Evolutionary conservation across 1,140 invertebrate genomes (phyloP), one percentile per base, ranked within the genome.

Genomic region (Drosophila triauraria): DNA sequence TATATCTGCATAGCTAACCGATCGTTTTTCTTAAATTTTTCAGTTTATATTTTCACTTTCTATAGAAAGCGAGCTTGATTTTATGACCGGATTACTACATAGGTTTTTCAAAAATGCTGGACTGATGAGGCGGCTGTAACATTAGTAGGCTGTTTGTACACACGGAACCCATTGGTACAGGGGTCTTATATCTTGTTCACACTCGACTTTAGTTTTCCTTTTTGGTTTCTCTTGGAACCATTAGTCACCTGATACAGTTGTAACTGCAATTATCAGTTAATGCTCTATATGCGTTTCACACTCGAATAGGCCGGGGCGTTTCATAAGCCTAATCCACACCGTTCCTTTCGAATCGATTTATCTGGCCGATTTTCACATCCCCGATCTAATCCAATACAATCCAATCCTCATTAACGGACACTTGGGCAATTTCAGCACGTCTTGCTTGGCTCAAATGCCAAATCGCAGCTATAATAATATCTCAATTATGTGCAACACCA

Each of bases 341-440:
- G 35, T 32, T 58, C 43, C 35, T 35, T 58, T 48, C 42, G 23
- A 65, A 56, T 65, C 53, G 67, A 57, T 71, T 74, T 47, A 72
- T 74, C 54, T 60, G 50, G 0, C 17, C 30, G 54, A 70, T 80
- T 79, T 43, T 57, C 53, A n/a, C 56, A 69, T 59, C 58, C 43
- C 27, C 35, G 38, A 51, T 70, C 35, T 57, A 58, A 60, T 30
- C 62, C 47, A 15, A 25, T 2, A 42, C 61, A 70, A 56, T 57
- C 58, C 47, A 67, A 76, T 78, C 54, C 46, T 87, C 81, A 87
- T 87, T 87, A 88, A 60, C 43, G 42, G 63, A 67, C 77, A 80
- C 74, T 83, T 70, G 32, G 80, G 77, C 76, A 87, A 78, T 88
- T 88, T 78, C 62, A 78, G 76, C 83, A 87, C 84, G 83, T 80